phyloP scores from a whole-genome alignment of 2,888 invertebrate species.

The Microctonus hyperodae region DNA sequence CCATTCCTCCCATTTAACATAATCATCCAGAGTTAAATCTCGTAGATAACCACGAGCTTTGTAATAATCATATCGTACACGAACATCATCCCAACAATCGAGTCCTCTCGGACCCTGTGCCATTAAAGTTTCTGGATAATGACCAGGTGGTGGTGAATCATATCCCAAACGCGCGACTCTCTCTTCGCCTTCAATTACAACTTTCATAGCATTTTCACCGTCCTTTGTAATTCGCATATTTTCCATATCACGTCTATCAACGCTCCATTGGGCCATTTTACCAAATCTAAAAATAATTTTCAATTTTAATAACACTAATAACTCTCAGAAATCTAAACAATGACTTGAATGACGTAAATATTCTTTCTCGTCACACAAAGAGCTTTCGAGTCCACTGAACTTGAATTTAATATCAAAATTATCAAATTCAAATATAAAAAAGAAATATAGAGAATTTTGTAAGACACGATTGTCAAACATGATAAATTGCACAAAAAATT shows the following conservation, averaged over 20 bases:
- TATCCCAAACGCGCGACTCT: slow-evolving; percentile 66
- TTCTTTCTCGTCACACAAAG: no score
- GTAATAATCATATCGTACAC: slow-evolving; percentile 88
- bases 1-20: slow-evolving; percentile 94
- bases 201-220: slow-evolving; percentile 73
- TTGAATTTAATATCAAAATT: no score
- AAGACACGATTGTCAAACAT: neutral
- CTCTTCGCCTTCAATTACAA: slow-evolving; percentile 74
- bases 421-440: neutral
- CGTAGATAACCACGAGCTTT: slow-evolving; percentile 86
- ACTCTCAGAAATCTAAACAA: no score
- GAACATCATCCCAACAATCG: slow-evolving; percentile 88
- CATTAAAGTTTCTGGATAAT: slow-evolving; percentile 80
- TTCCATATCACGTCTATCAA: slow-evolving; percentile 84
- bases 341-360: no score
- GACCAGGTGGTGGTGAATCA: slow-evolving; percentile 72
- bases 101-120: slow-evolving; percentile 76
- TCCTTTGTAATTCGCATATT: slow-evolving; percentile 87
- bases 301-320: neutral
- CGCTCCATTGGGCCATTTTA: slow-evolving; percentile 92
- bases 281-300: slow-evolving; percentile 70
- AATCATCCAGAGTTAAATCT: slow-evolving; percentile 81
- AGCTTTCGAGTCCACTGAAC: no score
- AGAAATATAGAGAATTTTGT: neutral
- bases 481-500: no score